Evolutionary conservation across 2,797 vertebrate genomes (phyloP), one percentile per base, ranked within the genome.

Genomic region (Morus bassanus): DNA sequence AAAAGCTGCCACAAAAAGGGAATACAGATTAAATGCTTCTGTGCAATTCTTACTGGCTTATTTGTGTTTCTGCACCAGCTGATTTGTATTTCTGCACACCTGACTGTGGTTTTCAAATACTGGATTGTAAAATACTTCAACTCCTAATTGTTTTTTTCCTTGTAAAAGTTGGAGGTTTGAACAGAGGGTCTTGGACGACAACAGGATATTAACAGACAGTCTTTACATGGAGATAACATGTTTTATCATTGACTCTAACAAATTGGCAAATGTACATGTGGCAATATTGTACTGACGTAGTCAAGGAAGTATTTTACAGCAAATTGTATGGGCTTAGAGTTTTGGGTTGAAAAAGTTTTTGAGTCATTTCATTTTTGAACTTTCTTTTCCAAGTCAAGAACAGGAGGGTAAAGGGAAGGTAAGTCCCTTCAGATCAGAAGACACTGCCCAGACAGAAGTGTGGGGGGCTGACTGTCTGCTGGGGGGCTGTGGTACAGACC

Each of bases 181-280:
- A 41, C 10, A 63, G 17, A 1, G 1, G 6, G 4, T 82, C 22
- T 77, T 88, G 31, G 11, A 85, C 68, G n/a, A 50, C 23, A 75
- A 37, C 8, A 50, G 30, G 9, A 10, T 60, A 60, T 27, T 60
- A 35, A 35, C 33, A n/a, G 54, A 35, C 14, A 46, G 18, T 27
- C 25, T 92, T 88, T 51, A 31, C 4, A 13, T 2, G 7, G 46
- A n/a, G 6, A 54, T 54, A 90, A n/a, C 5, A 30, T 31, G 8
- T 2, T 46, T 50, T 78, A 7, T 17, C 11, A 11, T 19, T 70
- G 39, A 46, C 13, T 56, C 18, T 41, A 54, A 35, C 4, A 41
- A 51, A 67, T 11, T 7, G 4, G 12, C 7, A 67, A 63, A 33
- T 0, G 3, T 25, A 6, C 11, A 24, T 3, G 3, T 37, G 33